Conservation (phyloP, 1,140 invertebrate genomes). For the Drosophila nigrodunni region DNA sequence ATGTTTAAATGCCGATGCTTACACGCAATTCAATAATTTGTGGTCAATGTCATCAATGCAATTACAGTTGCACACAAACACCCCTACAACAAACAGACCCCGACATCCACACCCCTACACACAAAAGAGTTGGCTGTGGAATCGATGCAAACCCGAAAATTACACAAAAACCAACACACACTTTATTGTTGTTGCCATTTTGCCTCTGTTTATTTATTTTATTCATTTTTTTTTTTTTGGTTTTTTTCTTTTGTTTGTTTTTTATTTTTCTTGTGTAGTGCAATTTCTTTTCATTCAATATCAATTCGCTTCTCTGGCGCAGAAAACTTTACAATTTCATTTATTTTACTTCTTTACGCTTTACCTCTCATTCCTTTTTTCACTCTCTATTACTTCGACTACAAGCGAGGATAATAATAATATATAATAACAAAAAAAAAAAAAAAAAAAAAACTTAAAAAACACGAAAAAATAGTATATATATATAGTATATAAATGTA, state of each 20-base stretch:
- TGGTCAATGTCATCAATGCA: slow-evolving; percentile 56
- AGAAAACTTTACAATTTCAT: slow-evolving; percentile 49
- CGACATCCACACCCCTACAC: background rate
- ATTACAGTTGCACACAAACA: slow-evolving; percentile 30
- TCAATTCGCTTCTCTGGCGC: slow-evolving; percentile 40
- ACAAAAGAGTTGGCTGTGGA: background rate
- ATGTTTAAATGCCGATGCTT: slow-evolving; percentile 43
- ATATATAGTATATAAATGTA: slow-evolving; percentile 53
- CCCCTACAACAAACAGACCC: background rate
- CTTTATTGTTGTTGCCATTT: slow-evolving; percentile 22
- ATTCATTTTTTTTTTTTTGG: background rate
- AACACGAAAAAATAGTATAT: slow-evolving; percentile 18
- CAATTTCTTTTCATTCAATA: slow-evolving; percentile 53
- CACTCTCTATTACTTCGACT: slow-evolving; percentile 12
- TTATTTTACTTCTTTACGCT: slow-evolving; percentile 6
- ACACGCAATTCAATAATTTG: slow-evolving; percentile 62
- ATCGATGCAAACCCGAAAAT: background rate
- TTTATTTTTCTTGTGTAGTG: slow-evolving; percentile 42
- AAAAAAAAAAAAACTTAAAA: slow-evolving; percentile 23
- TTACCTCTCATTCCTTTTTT: background rate
- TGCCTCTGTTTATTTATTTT: slow-evolving; percentile 40
- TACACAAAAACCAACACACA: slow-evolving; percentile 1
- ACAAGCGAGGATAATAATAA: slow-evolving; percentile 33
- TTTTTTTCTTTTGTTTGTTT: slow-evolving; percentile 36
- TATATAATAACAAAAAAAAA: slow-evolving; percentile 25